A percentile compares a stretch with the other conserved stretches of the same genome.
Evolutionary conservation across 2,888 invertebrate genomes (phyloP).

Genomic region (Idaea straminata): DNA sequence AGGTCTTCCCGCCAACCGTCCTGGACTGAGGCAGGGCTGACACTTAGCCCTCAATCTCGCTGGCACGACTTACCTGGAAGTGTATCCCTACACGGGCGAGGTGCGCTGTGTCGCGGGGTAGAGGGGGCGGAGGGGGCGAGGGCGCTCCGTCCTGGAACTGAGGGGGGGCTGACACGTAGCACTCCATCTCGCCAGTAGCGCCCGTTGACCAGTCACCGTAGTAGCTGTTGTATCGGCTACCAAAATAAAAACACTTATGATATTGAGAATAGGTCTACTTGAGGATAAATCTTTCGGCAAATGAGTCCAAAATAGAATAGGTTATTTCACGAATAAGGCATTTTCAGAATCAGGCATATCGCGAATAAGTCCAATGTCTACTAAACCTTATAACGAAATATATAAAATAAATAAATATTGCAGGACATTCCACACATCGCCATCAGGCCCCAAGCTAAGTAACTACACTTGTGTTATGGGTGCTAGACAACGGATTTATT

Average conservation of each 20-base stretch:
- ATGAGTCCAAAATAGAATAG: too few relatives aligned
- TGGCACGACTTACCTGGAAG: constrained; percentile 55
- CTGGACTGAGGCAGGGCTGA: too few relatives aligned
- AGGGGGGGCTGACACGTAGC: constrained; percentile 73
- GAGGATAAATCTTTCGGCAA: neutral
- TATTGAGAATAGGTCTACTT: neutral
- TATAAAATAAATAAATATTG: too few relatives aligned
- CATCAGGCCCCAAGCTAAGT: too few relatives aligned
- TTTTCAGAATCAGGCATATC: too few relatives aligned
- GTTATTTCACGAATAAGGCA: too few relatives aligned
- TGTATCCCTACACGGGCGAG: constrained; percentile 67
- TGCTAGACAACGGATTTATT: too few relatives aligned
- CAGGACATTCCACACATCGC: too few relatives aligned
- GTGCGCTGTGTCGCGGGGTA: constrained; percentile 33
- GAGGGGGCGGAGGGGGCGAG: constrained; percentile 43
- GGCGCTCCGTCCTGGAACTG: constrained; percentile 78
- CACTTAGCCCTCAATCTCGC: neutral
- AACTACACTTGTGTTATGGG: too few relatives aligned
- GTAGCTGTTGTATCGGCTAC: constrained; percentile 58
- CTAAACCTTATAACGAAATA: too few relatives aligned
- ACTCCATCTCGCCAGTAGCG: constrained; percentile 42
- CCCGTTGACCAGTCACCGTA: constrained; percentile 42
- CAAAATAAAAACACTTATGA: constrained; percentile 5
- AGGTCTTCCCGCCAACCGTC: too few relatives aligned
- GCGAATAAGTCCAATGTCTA: too few relatives aligned